A percentile compares a stretch with the other conserved stretches of the same genome.
Evolutionary conservation across 2,888 invertebrate genomes (phyloP).

Genomic region (Spilosoma lubricipeda): DNA sequence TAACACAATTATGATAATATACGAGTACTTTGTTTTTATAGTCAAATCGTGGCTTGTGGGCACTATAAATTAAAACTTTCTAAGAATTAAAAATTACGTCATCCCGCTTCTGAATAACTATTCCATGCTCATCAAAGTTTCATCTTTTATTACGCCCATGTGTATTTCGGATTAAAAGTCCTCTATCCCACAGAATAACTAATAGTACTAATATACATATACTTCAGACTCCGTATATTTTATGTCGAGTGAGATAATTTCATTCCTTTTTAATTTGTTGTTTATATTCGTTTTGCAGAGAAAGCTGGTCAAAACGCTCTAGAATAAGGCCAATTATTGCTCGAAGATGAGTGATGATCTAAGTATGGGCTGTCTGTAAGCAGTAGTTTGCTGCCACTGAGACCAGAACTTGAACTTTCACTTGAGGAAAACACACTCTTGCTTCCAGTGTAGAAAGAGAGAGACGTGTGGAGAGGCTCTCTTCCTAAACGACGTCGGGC

Average conservation of each 20-base stretch:
- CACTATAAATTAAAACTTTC: background rate
- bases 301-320: constrained; percentile 67
- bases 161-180: too few relatives aligned
- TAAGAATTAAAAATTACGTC: background rate
- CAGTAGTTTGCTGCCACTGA: constrained; percentile 87
- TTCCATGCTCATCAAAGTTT: background rate
- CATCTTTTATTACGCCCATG: background rate
- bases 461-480: constrained; percentile 83
- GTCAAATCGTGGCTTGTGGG: background rate
- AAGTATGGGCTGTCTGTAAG: constrained; percentile 87
- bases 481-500: constrained; percentile 84
- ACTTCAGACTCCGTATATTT: background rate
- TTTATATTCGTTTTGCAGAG: constrained; percentile 29
- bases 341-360: constrained; percentile 85
- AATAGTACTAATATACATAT: too few relatives aligned
- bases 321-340: constrained; percentile 84
- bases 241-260: constrained; percentile 5
- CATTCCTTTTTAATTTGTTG: constrained; percentile 6
- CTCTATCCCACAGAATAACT: too few relatives aligned
- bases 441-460: constrained; percentile 86
- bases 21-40: background rate
- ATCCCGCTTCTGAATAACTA: background rate
- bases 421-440: constrained; percentile 88
- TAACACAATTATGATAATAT: background rate
- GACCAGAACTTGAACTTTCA: constrained; percentile 86